These are phyloP conservation scores for Danaus melanippus DNA, from an alignment of 1,140 invertebrate species.

Conservation along the genomic window DNA sequence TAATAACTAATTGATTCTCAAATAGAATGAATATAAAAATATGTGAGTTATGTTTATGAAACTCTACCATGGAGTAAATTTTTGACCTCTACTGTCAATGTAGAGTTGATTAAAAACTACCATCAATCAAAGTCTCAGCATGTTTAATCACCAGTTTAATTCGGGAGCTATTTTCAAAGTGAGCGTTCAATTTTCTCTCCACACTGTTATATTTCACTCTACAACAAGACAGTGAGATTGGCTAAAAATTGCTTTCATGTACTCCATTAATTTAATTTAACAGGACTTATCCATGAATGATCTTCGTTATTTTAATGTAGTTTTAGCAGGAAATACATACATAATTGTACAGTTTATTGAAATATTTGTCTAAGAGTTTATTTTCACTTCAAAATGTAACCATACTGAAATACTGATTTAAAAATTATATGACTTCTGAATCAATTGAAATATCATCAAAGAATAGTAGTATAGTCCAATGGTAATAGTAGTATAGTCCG, in stretches of 20 bases:
- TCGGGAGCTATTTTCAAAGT: slow-evolving; percentile 22
- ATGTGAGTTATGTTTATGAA: no score
- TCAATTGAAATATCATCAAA: no score
- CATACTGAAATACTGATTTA: background rate
- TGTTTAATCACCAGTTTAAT: slow-evolving; percentile 25
- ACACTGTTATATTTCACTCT: slow-evolving; percentile 39
- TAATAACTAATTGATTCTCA: no score
- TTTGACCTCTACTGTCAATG: no score
- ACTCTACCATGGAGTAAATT: no score
- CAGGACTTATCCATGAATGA: no score
- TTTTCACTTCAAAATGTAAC: slow-evolving; percentile 1
- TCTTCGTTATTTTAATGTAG: no score
- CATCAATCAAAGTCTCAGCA: slow-evolving; percentile 17
- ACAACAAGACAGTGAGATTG: slow-evolving; percentile 41
- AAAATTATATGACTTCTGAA: no score
- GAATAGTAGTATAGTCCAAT: no score
- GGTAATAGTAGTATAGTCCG: no score
- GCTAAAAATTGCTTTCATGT: slow-evolving; percentile 47
- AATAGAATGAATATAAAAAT: no score
- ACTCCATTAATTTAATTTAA: slow-evolving; percentile 32
- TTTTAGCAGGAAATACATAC: slow-evolving; percentile 1
- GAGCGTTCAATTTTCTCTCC: slow-evolving; percentile 40
- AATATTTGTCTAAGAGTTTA: slow-evolving; percentile 5
- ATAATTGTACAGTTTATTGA: background rate
- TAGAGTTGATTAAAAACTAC: slow-evolving; percentile 7